Base-by-base conservation (phyloP, 2,113 vertebrate species). In the Cottus gobio region DNA sequence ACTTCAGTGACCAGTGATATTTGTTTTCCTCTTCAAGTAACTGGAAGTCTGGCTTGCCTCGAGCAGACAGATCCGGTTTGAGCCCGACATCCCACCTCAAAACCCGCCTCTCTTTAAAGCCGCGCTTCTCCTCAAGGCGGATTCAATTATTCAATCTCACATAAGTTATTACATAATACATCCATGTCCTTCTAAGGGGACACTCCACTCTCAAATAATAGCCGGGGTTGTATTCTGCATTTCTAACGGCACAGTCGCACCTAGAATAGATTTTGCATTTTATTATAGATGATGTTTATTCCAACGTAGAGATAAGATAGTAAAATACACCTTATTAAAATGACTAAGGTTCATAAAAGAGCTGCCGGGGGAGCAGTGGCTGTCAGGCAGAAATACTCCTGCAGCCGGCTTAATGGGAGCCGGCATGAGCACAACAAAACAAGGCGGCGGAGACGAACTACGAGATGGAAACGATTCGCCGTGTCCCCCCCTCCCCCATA, bases 101-200 rank as follows among this genome's bases (percentile, higher is more conserved):
- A 78, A 61, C 75, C 78, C 60, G 74, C 79, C 61, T 77, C 63
- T 65, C 71, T 85, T 78, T 79, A 82, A 52, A 89, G 64, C 83
- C 30, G 44, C 4, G 13, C 57, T 79, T 75, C 85, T 90, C 87
- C 91, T 87, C 62, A 54, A 87, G 90, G 66, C 85, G 70, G 65
- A 92, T 87, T 92, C 75, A 94, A 91, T 93, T 89, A 93, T 94
- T 93, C 77, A 90, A 89, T 85, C 86, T 78, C 76, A 87, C 87
- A 91, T 93, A 87, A 93, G 92, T 91, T 74, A 93, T 89, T 91
- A 91, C 86, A 91, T 91, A 89, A 92, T 82, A 75, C 77, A 82
- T 64, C 65, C 60, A 36, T 80, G 80, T 83, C 82, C 71, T 83
- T 86, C 80, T 48, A 66, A 80, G 87, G 87, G 68, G 74, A 66